Evolutionary conservation across 2,113 vertebrate species (phyloP).

Genomic region (Microcebus murinus): DNA sequence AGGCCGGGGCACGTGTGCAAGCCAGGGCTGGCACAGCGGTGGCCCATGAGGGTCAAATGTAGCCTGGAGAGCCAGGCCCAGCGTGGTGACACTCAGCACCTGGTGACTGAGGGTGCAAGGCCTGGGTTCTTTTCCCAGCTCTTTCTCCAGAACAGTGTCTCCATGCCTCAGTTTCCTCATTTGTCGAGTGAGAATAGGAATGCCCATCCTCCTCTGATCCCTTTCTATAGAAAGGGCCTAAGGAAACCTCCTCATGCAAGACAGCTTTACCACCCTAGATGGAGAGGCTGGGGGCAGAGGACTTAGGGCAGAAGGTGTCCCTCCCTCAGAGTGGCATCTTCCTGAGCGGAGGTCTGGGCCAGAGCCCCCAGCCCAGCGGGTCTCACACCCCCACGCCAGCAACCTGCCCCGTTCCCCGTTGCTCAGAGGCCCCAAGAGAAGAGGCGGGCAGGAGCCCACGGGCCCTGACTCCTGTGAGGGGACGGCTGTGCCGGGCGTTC

Average conservation of each 20-base stretch:
- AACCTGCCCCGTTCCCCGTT: too few relatives aligned
- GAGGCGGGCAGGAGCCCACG: background rate
- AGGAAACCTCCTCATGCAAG: background rate
- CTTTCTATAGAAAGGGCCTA: background rate
- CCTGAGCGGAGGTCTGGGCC: background rate
- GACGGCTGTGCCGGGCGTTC: background rate
- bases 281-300: background rate
- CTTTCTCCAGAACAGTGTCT: background rate
- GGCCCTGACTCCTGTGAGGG: background rate
- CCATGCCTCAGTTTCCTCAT: background rate
- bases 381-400: background rate
- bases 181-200: background rate
- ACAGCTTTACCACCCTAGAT: background rate
- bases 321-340: background rate
- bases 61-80: background rate
- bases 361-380: accelerated
- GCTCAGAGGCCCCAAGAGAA: background rate
- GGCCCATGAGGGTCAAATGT: background rate
- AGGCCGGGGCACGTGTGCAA: accelerated
- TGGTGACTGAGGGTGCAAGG: background rate
- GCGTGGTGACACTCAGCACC: background rate
- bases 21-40: accelerated
- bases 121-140: background rate
- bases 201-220: background rate
- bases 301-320: background rate